Percentiles rank a stretch among this genome's conserved stretches.
Conservation (phyloP, 37 sponge, comb jelly and placozoan genomes). For the Cladorhizidae sp. region DNA sequence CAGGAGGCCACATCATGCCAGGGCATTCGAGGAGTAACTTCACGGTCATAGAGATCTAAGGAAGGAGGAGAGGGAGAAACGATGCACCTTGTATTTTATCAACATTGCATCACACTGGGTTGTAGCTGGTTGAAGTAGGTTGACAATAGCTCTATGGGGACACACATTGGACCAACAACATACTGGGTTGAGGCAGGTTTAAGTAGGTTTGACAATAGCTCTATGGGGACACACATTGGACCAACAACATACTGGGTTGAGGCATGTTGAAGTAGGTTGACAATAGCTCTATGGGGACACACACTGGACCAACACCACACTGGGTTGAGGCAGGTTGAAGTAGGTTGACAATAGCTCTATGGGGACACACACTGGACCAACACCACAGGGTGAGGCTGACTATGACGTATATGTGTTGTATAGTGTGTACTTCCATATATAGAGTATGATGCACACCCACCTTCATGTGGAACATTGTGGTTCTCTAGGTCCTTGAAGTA, state of each 20-base stretch:
- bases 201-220: too few species aligned
- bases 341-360: background rate
- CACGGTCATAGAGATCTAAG: conserved; percentile 15
- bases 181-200: too few species aligned
- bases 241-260: too few species aligned
- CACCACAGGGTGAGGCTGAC: too few species aligned
- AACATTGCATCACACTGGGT: too few species aligned
- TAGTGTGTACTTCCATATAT: background rate
- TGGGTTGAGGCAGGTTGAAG: background rate
- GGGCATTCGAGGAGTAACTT: conserved; percentile 51
- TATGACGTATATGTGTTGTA: background rate
- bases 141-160: too few species aligned
- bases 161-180: too few species aligned
- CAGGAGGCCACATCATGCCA: conserved; percentile 69
- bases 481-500: conserved; percentile 40
- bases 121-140: too few species aligned
- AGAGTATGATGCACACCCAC: background rate
- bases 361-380: too few species aligned
- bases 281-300: background rate
- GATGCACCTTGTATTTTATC: too few species aligned
- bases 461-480: conserved; percentile 27
- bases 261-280: background rate
- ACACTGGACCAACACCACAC: too few species aligned
- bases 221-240: too few species aligned
- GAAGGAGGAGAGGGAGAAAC: background rate